Percentiles rank a stretch among this genome's conserved stretches.
Conservation (phyloP, 2,113 vertebrate genomes). For the Ammospiza nelsoni region DNA sequence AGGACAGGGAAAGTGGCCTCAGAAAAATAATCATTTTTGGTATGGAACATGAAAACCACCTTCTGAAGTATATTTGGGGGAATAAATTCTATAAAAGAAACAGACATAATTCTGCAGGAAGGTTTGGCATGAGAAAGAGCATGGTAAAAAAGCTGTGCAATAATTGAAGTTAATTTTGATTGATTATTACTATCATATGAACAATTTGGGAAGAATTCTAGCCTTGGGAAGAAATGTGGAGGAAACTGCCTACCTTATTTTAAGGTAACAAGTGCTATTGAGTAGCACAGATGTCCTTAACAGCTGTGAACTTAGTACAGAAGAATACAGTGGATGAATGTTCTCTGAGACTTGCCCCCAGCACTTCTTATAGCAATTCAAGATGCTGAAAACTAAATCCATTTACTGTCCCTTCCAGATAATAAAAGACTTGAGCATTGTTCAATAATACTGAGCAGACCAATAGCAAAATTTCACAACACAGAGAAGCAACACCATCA, state of each 20-base stretch:
- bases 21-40: neutral
- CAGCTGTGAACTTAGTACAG: neutral
- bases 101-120: neutral
- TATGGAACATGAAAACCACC: neutral
- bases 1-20: neutral
- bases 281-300: neutral
- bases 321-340: neutral
- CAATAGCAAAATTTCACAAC: slow-evolving; percentile 14
- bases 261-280: neutral
- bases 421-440: neutral
- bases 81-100: neutral
- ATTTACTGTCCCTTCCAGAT: neutral
- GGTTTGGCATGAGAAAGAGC: neutral
- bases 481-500: neutral
- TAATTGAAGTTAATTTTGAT: neutral
- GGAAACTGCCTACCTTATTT: neutral
- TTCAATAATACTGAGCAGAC: slow-evolving; percentile 3
- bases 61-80: neutral
- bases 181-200: neutral
- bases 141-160: neutral
- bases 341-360: neutral
- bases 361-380: neutral
- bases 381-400: neutral
- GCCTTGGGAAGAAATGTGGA: neutral
- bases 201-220: neutral